Evolutionary conservation across 2,888 invertebrate species (phyloP).

Genomic region (Orgyia antiqua): DNA sequence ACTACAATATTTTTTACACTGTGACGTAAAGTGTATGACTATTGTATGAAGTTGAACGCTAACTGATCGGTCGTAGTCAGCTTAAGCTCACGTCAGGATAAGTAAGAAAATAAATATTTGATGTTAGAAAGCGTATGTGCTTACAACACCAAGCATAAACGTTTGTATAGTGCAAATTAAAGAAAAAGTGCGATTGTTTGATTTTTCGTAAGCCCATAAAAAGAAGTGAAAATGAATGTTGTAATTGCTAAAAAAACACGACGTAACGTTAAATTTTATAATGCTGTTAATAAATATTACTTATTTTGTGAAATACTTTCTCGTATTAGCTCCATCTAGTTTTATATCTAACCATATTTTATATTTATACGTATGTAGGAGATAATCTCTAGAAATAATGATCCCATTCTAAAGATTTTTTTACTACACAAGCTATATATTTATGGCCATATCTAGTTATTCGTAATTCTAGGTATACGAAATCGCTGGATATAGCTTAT

Average conservation of each 20-base stretch:
- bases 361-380: no score
- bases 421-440: no score
- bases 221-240: slow-evolving; percentile 41
- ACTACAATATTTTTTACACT: slow-evolving; percentile 46
- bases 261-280: slow-evolving; percentile 19
- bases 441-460: no score
- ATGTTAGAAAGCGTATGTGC: slow-evolving; percentile 73
- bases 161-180: slow-evolving; percentile 63
- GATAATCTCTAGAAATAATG: no score
- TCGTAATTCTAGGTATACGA: no score
- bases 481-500: no score
- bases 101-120: slow-evolving; percentile 76
- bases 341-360: slow-evolving; percentile 68
- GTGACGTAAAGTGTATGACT: slow-evolving; percentile 60
- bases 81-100: slow-evolving; percentile 58
- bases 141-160: slow-evolving; percentile 56
- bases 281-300: slow-evolving; percentile 22
- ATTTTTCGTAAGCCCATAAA: slow-evolving; percentile 52
- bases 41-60: slow-evolving; percentile 55
- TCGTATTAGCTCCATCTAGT: slow-evolving; percentile 55
- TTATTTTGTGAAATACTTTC: slow-evolving; percentile 33
- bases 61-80: slow-evolving; percentile 49
- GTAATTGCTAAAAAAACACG: slow-evolving; percentile 30
- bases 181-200: slow-evolving; percentile 76
- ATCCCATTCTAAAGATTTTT: no score